phyloP scores from a whole-genome alignment of 2,113 vertebrate genomes.

The Macrotis lagotis region DNA sequence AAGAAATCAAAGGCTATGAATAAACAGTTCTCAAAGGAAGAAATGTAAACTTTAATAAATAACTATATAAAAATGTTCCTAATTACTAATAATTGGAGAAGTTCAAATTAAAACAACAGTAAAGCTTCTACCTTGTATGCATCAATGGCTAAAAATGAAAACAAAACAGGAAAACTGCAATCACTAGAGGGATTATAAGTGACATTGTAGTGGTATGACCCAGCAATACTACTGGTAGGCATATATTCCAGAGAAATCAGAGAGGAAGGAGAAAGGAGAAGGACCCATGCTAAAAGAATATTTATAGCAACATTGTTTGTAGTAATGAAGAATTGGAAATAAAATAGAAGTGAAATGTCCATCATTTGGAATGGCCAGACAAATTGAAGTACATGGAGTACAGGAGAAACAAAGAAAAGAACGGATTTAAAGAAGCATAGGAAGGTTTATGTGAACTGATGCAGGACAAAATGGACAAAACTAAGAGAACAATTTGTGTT shows the following conservation, averaged over 20 bases:
- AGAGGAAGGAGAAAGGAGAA: not conserved
- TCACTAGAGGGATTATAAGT: no score
- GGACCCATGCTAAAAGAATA: not conserved
- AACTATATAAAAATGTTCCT: not conserved
- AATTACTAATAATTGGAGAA: not conserved
- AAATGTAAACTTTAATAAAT: not conserved
- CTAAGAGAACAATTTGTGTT: not conserved
- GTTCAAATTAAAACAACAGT: no score
- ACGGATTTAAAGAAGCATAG: not conserved
- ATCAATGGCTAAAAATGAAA: not conserved
- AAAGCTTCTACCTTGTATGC: not conserved
- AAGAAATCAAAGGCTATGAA: not conserved
- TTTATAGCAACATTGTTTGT: not conserved
- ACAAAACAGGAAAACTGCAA: not conserved
- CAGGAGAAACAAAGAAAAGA: not conserved
- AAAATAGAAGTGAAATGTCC: not conserved
- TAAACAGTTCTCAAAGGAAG: not conserved
- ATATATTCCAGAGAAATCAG: not conserved
- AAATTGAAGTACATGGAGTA: not conserved
- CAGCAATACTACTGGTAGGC: not conserved
- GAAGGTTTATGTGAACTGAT: not conserved
- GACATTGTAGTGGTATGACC: not conserved
- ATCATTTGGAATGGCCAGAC: not conserved
- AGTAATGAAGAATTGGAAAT: not conserved
- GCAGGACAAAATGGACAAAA: not conserved